Evolutionary conservation across 2,113 vertebrate genomes (phyloP).

Genomic region (Peromyscus leucopus): DNA sequence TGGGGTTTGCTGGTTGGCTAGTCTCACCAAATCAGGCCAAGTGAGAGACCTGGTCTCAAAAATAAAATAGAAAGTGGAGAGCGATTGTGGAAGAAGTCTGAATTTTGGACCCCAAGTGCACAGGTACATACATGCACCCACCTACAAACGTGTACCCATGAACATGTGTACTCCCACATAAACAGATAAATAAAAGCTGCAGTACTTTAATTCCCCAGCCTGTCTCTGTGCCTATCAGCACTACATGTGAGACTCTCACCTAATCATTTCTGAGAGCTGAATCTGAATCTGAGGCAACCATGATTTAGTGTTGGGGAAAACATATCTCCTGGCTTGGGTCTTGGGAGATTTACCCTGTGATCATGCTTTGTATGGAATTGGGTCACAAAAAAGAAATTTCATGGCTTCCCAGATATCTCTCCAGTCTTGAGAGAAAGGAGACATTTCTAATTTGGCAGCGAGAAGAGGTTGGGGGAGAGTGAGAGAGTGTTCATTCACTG

Average conservation of each 20-base stretch:
- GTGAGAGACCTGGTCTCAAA: background rate
- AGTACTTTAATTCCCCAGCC: background rate
- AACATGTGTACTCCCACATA: background rate
- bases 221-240: accelerated
- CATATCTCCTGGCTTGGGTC: background rate
- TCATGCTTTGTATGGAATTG: background rate
- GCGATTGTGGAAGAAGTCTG: too few species aligned
- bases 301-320: background rate
- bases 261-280: background rate
- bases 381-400: background rate
- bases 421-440: background rate
- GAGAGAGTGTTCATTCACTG: background rate
- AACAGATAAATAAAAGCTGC: background rate
- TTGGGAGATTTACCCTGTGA: background rate
- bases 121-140: background rate
- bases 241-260: background rate
- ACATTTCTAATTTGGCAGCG: constrained; percentile 1
- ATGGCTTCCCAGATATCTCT: background rate
- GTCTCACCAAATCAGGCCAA: background rate
- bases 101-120: background rate
- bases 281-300: background rate
- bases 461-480: background rate
- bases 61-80: background rate
- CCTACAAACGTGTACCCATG: background rate
- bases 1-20: background rate